These are phyloP conservation scores for Brevipalpus yothersi DNA, from an alignment of 1,140 invertebrate genomes.

Conservation along the genomic window DNA sequence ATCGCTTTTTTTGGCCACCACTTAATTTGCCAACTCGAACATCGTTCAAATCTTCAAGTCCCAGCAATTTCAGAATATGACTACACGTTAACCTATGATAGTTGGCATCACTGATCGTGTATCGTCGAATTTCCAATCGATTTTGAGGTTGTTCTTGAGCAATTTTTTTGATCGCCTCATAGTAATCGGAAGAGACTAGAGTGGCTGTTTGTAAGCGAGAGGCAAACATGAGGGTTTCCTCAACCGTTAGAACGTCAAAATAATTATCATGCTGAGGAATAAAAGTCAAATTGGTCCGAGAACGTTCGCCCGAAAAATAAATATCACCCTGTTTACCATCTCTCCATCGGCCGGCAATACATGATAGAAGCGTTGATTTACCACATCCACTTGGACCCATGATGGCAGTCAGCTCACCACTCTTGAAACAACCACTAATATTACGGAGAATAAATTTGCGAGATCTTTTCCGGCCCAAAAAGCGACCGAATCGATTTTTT, in stretches of 20 bases:
- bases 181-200: neutral
- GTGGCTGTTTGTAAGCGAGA: neutral
- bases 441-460: neutral
- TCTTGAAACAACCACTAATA: slow-evolving; percentile 22
- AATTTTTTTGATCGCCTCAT: neutral
- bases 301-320: neutral
- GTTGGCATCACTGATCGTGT: neutral
- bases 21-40: slow-evolving; percentile 54
- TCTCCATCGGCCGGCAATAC: slow-evolving; percentile 7
- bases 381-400: slow-evolving; percentile 34
- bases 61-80: slow-evolving; percentile 23
- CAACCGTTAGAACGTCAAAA: neutral
- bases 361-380: slow-evolving; percentile 21
- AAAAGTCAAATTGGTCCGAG: neutral
- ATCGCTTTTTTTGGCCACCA: slow-evolving; percentile 73
- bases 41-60: slow-evolving; percentile 49
- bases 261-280: neutral
- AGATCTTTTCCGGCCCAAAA: neutral
- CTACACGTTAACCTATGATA: neutral
- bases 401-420: slow-evolving; percentile 24
- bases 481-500: neutral
- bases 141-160: neutral
- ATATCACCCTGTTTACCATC: neutral
- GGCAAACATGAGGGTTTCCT: neutral
- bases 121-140: neutral